Base-by-base conservation (phyloP, 2,797 vertebrate species). In the Paguma larvata region DNA sequence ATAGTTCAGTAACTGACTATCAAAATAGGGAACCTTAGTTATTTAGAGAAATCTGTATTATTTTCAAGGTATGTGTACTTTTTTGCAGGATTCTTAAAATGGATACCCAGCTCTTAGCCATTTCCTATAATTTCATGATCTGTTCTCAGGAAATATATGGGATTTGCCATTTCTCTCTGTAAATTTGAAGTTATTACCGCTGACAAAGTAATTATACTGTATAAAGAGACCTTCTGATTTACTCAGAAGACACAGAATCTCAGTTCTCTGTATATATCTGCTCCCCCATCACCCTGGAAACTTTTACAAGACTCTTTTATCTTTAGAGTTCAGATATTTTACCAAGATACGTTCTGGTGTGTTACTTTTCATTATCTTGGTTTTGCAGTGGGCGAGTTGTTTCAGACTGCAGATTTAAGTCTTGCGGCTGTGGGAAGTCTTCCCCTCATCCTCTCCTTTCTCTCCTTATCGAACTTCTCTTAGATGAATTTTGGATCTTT, bases 51-150 rank as follows among this genome's bases (percentile, higher is more conserved):
- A 89, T 34, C 34, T 68, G 3, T 62, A 19, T 89, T 92, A 23
- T 53, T 97, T 89, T 65, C 65, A 94, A 25, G 30, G 7, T 89
- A 23, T 88, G 2, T 75, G 46, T 89, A 6, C 14, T 73, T 95
- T 96, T 89, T 67, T 72, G 3, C 62, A 77, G 18, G 25, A 70
- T 88, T 82, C 53, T 95, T 80, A 73, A 89, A 92, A 63, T 23
- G 53, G 77, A 68, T 91, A 63, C 32, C 19, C 32, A 73, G 30
- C 84, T 77, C 96, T 94, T 38, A 97, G 30, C 38, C 79, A 46
- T 91, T 86, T 84, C 56, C 92, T 97, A 14, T 0, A 96, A 56
- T 93, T 75, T 95, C 48, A 59, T 94, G 59, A 73, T 89, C 34
- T 92, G 4, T 84, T 65, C 14, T 78, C 10, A 83, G 53, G 41